These are phyloP conservation scores for Desmophyllum pertusum DNA, from an alignment of 92 coral and sea anemone genomes.

Conservation along the genomic window DNA sequence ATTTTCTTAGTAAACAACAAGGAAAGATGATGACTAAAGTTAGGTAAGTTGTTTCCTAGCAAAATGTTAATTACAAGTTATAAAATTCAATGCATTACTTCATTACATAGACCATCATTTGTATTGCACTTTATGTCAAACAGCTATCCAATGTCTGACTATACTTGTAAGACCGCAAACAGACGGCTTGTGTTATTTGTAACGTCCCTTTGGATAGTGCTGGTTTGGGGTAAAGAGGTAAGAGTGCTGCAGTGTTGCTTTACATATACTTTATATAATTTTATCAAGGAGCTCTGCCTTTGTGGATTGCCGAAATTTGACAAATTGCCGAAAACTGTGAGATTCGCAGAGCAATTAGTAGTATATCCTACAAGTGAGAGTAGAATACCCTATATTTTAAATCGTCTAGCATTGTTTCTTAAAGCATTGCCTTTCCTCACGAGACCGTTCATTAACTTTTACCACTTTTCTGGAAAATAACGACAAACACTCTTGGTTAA, in stretches of 20 bases:
- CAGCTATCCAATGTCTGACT: conserved; percentile 12
- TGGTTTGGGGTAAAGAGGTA: conserved; percentile 15
- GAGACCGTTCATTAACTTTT: no score
- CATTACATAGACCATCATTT: background rate
- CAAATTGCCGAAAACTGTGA: no score
- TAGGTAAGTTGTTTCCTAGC: background rate
- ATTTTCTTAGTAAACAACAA: no score
- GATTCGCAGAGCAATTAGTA: background rate
- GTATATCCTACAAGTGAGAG: no score
- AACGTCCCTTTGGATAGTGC: background rate
- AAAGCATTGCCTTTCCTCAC: background rate
- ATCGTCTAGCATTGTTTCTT: background rate
- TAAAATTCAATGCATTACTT: background rate
- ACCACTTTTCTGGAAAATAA: no score
- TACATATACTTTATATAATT: no score
- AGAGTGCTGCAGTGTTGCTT: background rate
- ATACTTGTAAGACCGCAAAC: background rate
- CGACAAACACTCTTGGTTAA: background rate
- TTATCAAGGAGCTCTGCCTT: background rate
- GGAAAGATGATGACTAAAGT: background rate
- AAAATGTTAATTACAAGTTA: background rate
- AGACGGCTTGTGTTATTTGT: background rate
- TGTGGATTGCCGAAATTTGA: background rate
- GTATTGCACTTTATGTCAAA: background rate
- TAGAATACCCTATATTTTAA: background rate